phyloP scores from a whole-genome alignment of 1,140 invertebrate species.

The Pomacea maculata region DNA sequence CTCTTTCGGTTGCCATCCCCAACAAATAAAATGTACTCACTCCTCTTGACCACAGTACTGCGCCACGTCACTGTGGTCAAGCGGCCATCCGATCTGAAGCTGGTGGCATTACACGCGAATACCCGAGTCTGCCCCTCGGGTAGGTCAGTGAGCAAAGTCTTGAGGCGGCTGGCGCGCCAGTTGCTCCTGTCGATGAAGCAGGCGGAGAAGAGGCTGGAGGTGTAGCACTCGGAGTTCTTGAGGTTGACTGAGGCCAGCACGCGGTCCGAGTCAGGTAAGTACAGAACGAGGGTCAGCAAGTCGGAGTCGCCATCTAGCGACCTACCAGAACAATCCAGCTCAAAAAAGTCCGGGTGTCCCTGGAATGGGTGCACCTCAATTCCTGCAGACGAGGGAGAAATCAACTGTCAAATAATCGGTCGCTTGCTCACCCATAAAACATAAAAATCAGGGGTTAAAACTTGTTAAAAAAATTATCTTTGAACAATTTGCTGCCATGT shows the following conservation, averaged over 20 bases:
- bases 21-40: neutral
- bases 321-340: constrained; percentile 1
- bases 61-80: constrained; percentile 1
- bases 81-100: neutral
- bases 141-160: neutral
- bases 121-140: neutral
- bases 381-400: too few relatives aligned
- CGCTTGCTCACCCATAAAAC: too few relatives aligned
- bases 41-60: neutral
- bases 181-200: neutral
- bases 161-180: neutral
- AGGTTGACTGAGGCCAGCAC: constrained; percentile 6
- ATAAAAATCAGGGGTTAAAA: too few relatives aligned
- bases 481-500: too few relatives aligned
- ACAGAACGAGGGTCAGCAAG: constrained; percentile 4
- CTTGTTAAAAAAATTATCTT: too few relatives aligned
- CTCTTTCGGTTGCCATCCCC: too few relatives aligned
- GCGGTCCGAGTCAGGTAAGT: neutral
- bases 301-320: neutral
- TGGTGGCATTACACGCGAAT: constrained; percentile 14
- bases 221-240: constrained; percentile 1
- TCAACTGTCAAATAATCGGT: too few relatives aligned
- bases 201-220: constrained; percentile 4
- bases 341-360: neutral
- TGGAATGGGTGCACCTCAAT: too few relatives aligned